Conservation (phyloP, 2,113 vertebrate species). For the Columba janthina region DNA sequence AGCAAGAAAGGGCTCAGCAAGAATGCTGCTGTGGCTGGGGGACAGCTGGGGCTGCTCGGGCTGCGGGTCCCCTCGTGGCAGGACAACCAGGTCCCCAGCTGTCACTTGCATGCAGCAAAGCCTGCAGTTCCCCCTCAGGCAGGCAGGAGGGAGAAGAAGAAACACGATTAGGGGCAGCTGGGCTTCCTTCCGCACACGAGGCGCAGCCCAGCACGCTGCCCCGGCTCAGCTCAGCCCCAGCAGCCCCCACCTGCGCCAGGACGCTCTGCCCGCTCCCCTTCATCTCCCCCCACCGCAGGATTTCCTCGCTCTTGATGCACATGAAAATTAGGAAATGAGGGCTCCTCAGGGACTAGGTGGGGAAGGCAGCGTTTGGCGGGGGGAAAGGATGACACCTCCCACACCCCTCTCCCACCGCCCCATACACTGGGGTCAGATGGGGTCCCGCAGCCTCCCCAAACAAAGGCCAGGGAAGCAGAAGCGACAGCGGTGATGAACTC, state of each 20-base stretch:
- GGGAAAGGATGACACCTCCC: constrained; percentile 3
- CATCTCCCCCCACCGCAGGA: constrained; percentile 13
- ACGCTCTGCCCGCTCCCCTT: neutral
- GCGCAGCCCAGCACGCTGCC: neutral
- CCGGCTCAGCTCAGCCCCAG: neutral
- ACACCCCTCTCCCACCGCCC: fast-evolving
- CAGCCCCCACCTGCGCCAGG: neutral
- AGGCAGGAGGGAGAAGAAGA: neutral
- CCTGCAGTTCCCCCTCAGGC: neutral
- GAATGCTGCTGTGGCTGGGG: neutral
- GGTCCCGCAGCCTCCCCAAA: neutral
- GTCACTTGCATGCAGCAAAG: neutral
- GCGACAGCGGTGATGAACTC: neutral
- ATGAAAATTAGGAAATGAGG: constrained; percentile 23
- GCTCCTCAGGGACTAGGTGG: constrained; percentile 30
- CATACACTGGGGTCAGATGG: fast-evolving
- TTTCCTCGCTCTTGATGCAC: constrained; percentile 53
- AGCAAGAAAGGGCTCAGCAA: neutral
- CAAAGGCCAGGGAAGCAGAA: neutral
- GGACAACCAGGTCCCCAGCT: constrained; percentile 18
- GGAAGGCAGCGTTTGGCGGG: neutral
- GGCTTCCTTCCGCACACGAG: neutral
- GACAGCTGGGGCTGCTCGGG: neutral
- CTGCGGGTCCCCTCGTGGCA: neutral
- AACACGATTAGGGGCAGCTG: neutral